Evolutionary conservation across 2,113 vertebrate genomes (phyloP).

Genomic region (Pluvialis apricaria): DNA sequence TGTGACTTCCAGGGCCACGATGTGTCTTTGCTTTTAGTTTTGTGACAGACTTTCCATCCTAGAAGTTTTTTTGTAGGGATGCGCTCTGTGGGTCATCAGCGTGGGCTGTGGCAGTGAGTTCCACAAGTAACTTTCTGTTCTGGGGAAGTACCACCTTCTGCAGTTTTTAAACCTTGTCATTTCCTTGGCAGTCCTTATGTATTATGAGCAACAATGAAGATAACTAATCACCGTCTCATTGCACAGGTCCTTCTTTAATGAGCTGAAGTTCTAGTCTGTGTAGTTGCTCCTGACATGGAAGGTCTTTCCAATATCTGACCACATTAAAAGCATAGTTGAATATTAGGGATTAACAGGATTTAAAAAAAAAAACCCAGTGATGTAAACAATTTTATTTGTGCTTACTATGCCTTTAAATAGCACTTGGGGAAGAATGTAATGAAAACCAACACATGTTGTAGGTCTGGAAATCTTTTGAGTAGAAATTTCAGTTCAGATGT

Average conservation of each 20-base stretch:
- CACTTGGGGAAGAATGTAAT: neutral
- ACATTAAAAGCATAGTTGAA: neutral
- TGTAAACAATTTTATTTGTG: neutral
- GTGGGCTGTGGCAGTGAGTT: neutral
- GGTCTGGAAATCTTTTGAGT: neutral
- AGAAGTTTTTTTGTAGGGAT: neutral
- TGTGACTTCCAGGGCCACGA: neutral
- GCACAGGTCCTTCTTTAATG: neutral
- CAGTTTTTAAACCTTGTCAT: neutral
- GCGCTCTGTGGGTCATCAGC: neutral
- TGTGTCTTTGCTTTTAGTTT: neutral
- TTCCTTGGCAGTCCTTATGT: neutral
- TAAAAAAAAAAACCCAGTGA: neutral
- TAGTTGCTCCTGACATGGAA: neutral
- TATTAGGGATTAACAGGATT: neutral
- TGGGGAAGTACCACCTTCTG: neutral
- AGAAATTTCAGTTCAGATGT: neutral
- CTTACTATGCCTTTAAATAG: neutral
- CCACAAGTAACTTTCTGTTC: neutral
- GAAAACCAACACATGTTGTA: neutral
- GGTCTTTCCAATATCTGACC: neutral
- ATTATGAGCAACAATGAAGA: neutral
- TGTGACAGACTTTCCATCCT: neutral
- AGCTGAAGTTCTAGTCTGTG: neutral
- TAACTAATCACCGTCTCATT: neutral